Conservation (phyloP, 1,140 invertebrate genomes). For the Drosophila melanica region DNA sequence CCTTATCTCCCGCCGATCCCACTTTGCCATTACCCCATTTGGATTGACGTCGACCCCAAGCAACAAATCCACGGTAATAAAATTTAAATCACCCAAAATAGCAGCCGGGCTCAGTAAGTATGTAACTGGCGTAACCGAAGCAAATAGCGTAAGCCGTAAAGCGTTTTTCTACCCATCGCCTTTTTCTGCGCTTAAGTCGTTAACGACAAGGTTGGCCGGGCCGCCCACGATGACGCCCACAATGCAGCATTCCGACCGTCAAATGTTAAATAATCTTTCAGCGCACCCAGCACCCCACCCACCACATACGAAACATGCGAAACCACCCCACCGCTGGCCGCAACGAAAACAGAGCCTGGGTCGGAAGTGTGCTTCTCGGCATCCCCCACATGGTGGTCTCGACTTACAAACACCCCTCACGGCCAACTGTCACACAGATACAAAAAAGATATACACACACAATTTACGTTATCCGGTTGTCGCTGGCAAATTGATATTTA, state of each 20-base stretch:
- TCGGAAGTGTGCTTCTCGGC: constrained; percentile 25
- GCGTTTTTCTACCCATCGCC: constrained; percentile 39
- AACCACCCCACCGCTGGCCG: not conserved
- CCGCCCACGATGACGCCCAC: constrained; percentile 45
- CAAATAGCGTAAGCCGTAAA: constrained; percentile 42
- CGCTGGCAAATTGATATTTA: constrained; percentile 47
- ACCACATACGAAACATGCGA: too few species aligned
- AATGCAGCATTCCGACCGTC: constrained; percentile 33
- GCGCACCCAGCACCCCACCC: not conserved
- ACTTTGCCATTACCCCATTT: not conserved
- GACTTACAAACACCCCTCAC: not conserved
- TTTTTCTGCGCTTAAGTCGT: constrained; percentile 56
- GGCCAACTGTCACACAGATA: not conserved
- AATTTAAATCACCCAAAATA: constrained; percentile 77
- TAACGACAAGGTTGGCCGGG: constrained; percentile 52
- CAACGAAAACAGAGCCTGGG: not conserved
- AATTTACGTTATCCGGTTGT: not conserved
- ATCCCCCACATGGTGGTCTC: constrained; percentile 39
- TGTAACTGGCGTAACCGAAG: constrained; percentile 40
- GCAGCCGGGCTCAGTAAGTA: constrained; percentile 21
- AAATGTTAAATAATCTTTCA: constrained; percentile 53
- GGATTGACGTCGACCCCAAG: constrained; percentile 24
- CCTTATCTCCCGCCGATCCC: not conserved
- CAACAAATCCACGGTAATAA: constrained; percentile 69
- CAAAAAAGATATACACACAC: not conserved